phyloP scores from a whole-genome alignment of 1,140 invertebrate species.

The Myzus persicae region DNA sequence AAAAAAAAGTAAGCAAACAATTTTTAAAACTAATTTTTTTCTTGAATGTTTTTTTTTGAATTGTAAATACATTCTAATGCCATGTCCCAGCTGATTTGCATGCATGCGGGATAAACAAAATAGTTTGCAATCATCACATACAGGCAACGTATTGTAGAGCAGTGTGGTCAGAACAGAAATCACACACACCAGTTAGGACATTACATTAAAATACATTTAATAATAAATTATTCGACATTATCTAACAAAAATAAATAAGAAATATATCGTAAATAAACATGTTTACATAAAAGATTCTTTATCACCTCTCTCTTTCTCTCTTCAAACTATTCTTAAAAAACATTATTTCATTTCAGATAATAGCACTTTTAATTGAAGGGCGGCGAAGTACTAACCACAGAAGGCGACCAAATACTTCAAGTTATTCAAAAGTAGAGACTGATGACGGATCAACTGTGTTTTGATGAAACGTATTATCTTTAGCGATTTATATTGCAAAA shows the following conservation, averaged over 20 bases:
- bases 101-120: no score
- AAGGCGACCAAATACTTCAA: constrained; percentile 41
- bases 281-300: neutral
- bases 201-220: neutral
- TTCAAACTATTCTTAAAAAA: neutral
- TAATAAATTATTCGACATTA: neutral
- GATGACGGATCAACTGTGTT: constrained; percentile 42
- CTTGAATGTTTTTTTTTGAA: neutral
- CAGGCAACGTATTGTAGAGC: no score
- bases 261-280: neutral
- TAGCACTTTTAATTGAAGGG: constrained; percentile 58
- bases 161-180: no score
- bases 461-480: constrained; percentile 5
- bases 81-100: no score
- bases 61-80: neutral
- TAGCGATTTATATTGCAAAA: neutral
- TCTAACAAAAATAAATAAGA: neutral
- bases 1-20: constrained; percentile 56
- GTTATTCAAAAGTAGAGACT: constrained; percentile 57
- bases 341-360: constrained; percentile 35
- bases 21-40: neutral
- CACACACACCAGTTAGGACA: no score
- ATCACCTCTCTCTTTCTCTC: neutral
- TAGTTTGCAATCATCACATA: no score
- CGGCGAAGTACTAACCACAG: constrained; percentile 39